Base-by-base conservation (phyloP, 2,113 vertebrate genomes). In the Hipposideros armiger region DNA sequence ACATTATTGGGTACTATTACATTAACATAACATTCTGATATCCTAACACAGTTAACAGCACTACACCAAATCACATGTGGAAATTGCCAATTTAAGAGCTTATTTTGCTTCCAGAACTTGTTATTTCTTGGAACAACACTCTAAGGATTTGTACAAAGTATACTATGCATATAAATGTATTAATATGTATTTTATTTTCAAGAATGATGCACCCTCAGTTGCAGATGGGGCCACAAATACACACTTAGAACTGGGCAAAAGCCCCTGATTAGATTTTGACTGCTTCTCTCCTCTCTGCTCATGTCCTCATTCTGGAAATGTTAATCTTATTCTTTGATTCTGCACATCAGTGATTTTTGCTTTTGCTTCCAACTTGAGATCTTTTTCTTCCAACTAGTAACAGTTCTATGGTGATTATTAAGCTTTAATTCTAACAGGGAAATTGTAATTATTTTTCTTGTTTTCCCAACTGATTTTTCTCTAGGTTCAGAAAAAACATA, bases 101-200 rank as follows among this genome's bases (percentile, higher is more conserved):
- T 77, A 77, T 64, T 88, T 84, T 96, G 47, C 60, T 93, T 90
- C 2, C 4, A 62, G 40, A 67, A 56, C 36, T 73, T 92, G 17
- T 74, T 93, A 84, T 93, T 96, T 93, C 26, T 84, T 93, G 30
- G 36, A 92, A 80, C 7, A 73, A 32, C 45, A 70, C 4, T 70
- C 85, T 52, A 78, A 84, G 22, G 36, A 80, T 42, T 76, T 93
- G 14, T 74, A 83, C 69, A 80, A 95, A 85, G 14, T 42, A 93
- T 81, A 50, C 67, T 74, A n/a, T 17, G 16, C 8, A 67, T 69
- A 77, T 80, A 91, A 84, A 54, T 40, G 11, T 77, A 85, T 87
- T 90, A 67, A 36, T 90, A 87, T 36, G 92, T 74, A 92, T 84
- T 96, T 90, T 82, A 40, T 58, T 95, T 91, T 67, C 32, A 70